Evolutionary conservation across 2,888 invertebrate species (phyloP).

Genomic region (Ophioninae sp.): DNA sequence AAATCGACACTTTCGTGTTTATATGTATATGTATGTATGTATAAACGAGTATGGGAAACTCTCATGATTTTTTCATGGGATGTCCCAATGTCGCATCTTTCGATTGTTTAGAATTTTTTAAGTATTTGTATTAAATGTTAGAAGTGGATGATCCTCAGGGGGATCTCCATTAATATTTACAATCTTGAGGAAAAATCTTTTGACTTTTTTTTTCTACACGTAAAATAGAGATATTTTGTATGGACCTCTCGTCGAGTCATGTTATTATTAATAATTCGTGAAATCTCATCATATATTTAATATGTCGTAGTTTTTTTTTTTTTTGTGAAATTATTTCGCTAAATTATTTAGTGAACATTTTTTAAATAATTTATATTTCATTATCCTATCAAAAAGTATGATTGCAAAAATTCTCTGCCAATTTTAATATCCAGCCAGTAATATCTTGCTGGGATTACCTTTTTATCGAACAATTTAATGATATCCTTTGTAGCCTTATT

Average conservation of each 20-base stretch:
- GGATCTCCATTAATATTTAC: too few relatives aligned
- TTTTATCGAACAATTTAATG: too few relatives aligned
- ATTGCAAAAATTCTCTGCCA: too few relatives aligned
- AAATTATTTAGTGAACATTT: too few relatives aligned
- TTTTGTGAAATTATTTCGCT: too few relatives aligned
- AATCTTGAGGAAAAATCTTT: background rate
- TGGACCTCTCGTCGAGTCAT: background rate
- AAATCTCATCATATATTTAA: too few relatives aligned
- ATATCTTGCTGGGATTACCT: too few relatives aligned
- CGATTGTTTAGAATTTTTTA: background rate
- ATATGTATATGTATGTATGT: background rate
- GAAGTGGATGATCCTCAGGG: background rate
- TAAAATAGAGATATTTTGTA: background rate
- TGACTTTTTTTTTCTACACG: background rate
- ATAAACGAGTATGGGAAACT: background rate
- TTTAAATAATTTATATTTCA: too few relatives aligned
- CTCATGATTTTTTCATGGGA: background rate
- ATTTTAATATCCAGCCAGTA: too few relatives aligned
- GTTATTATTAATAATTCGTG: background rate
- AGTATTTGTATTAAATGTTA: background rate
- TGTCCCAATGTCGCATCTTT: background rate
- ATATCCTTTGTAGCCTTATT: background rate
- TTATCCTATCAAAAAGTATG: too few relatives aligned
- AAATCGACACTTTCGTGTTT: slow-evolving; percentile 26
- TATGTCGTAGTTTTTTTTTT: too few relatives aligned